Percentiles rank a stretch among this genome's conserved stretches.
phyloP scores from a whole-genome alignment of 2,113 vertebrate species.

The Channa maculata region DNA sequence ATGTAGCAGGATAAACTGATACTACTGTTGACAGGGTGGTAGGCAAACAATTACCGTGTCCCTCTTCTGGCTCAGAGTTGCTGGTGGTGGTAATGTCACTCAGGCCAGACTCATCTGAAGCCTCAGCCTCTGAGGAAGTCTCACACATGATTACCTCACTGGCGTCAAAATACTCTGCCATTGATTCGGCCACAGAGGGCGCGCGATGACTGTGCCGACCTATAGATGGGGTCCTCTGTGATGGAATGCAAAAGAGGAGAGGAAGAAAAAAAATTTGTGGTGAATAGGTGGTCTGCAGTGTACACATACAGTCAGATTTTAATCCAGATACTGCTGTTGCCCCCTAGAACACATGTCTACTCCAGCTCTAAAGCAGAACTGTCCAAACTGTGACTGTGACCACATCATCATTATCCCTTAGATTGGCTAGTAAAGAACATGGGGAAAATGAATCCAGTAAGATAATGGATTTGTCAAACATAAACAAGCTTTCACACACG shows the following conservation, averaged over 20 bases:
- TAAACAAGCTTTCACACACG: neutral
- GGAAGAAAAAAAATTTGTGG: no score
- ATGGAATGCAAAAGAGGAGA: neutral
- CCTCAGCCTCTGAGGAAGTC: slow-evolving; percentile 90
- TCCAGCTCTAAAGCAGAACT: no score
- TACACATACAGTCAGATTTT: no score
- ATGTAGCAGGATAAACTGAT: neutral
- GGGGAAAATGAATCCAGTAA: neutral
- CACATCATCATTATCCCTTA: neutral
- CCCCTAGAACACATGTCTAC: no score
- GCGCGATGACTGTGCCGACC: slow-evolving; percentile 72
- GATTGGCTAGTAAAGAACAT: neutral
- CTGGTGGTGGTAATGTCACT: slow-evolving; percentile 90
- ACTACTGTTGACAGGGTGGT: neutral
- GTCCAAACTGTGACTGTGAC: no score
- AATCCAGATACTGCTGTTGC: no score
- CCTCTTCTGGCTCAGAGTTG: slow-evolving; percentile 86
- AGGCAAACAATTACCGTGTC: slow-evolving; percentile 69
- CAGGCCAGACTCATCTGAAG: slow-evolving; percentile 88
- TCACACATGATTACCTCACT: slow-evolving; percentile 89
- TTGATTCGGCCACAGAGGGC: slow-evolving; percentile 89
- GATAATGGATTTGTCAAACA: neutral
- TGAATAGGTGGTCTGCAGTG: no score
- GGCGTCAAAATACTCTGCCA: slow-evolving; percentile 93
- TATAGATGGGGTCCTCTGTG: slow-evolving; percentile 79